phyloP scores from a whole-genome alignment of 2,888 invertebrate species.

The Trachelus troglodyta region DNA sequence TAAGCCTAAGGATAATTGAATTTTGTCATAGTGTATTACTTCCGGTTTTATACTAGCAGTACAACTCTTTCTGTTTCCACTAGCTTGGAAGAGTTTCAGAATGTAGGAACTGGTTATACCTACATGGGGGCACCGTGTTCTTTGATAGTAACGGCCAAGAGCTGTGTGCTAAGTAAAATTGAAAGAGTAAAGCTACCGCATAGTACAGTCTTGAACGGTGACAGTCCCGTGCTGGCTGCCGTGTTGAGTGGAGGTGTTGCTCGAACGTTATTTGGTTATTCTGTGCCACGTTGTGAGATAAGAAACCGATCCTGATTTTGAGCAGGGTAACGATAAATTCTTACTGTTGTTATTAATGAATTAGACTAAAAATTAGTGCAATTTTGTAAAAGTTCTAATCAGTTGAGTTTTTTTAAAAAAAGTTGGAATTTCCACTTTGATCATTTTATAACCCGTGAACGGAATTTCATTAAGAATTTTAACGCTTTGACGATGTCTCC shows the following conservation, averaged over 20 bases:
- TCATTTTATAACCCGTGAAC: not conserved
- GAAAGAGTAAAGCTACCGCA: not conserved
- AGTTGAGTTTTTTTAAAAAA: not conserved
- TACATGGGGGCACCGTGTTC: not conserved
- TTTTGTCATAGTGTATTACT: not conserved
- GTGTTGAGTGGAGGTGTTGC: conserved; percentile 32
- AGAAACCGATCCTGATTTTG: not conserved
- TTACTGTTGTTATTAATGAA: not conserved
- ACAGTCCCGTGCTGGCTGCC: conserved; percentile 46
- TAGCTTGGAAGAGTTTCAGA: not conserved
- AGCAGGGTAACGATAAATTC: not conserved
- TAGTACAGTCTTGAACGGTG: conserved; percentile 10
- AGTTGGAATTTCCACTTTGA: not conserved
- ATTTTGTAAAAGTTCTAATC: not conserved
- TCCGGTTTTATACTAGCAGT: not conserved
- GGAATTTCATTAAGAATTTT: not conserved
- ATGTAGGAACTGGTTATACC: not conserved
- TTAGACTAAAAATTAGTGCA: not conserved
- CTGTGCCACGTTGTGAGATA: not conserved
- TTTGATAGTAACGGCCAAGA: not conserved
- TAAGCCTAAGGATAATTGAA: not conserved
- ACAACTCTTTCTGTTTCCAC: not conserved
- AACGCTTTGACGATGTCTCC: not conserved
- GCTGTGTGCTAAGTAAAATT: not conserved
- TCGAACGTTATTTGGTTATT: not conserved